Percentiles rank a stretch among this genome's conserved stretches.
These are phyloP conservation scores for Leptocoma aspasia DNA, from an alignment of 2,113 vertebrate genomes.

Conservation along the genomic window DNA sequence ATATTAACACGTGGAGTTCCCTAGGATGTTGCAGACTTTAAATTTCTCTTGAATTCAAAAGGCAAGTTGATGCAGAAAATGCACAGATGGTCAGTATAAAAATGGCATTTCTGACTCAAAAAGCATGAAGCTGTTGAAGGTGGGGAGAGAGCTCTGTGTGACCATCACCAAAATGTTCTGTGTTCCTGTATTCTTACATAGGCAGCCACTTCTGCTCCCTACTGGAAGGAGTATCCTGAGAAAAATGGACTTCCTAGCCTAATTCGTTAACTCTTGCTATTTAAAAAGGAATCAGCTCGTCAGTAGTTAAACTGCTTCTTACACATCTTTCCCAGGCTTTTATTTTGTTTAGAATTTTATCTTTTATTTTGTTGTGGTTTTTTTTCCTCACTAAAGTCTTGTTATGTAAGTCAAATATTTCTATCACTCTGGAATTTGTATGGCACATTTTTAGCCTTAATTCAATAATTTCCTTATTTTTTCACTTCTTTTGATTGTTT, in stretches of 20 bases:
- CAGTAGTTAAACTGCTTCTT: not conserved
- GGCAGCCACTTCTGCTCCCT: not conserved
- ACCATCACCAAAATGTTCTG: not conserved
- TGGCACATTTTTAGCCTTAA: not conserved
- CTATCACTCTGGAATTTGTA: not conserved
- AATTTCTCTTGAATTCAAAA: not conserved
- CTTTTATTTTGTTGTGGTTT: not conserved
- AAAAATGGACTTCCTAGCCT: not conserved
- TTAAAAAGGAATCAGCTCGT: not conserved
- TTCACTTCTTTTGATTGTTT: not conserved
- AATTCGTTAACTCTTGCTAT: accelerated
- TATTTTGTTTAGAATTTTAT: not conserved
- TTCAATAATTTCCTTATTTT: not conserved
- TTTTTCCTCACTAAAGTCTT: not conserved
- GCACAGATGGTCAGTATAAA: not conserved
- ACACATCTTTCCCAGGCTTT: not conserved
- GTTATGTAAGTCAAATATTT: not conserved
- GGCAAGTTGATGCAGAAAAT: not conserved
- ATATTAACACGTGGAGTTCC: not conserved
- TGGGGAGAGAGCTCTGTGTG: not conserved
- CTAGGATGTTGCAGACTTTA: not conserved
- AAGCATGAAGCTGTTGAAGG: not conserved
- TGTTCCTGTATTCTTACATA: not conserved
- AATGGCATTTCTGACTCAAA: not conserved
- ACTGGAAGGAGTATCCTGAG: not conserved